These are phyloP conservation scores for Micoletzkya japonica DNA, from an alignment of 2,888 invertebrate genomes.

Conservation along the genomic window DNA sequence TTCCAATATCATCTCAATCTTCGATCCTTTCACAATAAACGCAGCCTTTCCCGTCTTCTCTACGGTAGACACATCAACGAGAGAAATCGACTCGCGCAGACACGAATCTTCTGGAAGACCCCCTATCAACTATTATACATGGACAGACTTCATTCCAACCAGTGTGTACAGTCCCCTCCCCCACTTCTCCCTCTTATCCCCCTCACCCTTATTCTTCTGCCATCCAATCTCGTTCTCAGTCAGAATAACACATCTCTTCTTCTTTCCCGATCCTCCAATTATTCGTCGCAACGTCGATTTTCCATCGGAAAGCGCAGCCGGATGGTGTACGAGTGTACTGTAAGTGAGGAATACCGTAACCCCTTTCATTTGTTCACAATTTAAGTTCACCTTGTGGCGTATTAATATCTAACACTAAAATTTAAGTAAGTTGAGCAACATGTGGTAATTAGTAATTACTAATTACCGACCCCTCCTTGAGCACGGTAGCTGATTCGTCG, in stretches of 20 bases:
- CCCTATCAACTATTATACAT: too few relatives aligned
- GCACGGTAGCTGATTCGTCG: conserved; percentile 32
- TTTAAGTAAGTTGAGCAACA: background rate
- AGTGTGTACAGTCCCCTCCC: background rate
- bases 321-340: conserved; percentile 24
- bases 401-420: background rate
- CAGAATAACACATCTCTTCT: conserved; percentile 39
- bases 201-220: conserved; percentile 49
- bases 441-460: conserved; percentile 1
- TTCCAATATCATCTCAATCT: conserved; percentile 52
- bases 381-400: too few relatives aligned
- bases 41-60: conserved; percentile 34
- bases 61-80: background rate
- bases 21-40: conserved; percentile 44
- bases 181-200: too few relatives aligned
- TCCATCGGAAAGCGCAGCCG: background rate
- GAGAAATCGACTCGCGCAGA: conserved; percentile 12
- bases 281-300: conserved; percentile 17
- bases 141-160: too few relatives aligned
- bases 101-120: conserved; percentile 6
- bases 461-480: conserved; percentile 42
- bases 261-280: conserved; percentile 27
- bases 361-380: background rate
- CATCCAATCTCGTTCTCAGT: conserved; percentile 52
- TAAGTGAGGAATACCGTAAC: background rate